Percentiles rank a stretch among this genome's conserved stretches.
phyloP scores from a whole-genome alignment of 1,140 invertebrate genomes.

The Calephelis nemesis region DNA sequence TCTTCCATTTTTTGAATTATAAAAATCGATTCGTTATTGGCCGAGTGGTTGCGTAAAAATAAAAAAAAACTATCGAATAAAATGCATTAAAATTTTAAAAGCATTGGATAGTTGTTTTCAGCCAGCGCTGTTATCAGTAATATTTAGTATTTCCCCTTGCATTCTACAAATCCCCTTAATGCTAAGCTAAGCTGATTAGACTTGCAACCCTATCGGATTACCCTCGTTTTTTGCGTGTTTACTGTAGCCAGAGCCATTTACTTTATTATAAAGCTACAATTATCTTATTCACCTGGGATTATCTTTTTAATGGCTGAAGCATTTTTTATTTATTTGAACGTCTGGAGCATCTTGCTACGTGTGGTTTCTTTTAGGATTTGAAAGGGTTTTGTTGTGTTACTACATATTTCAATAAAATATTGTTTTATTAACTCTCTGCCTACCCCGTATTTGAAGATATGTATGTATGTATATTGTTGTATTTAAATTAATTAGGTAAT shows the following conservation, averaged over 20 bases:
- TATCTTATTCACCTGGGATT: conserved; percentile 17
- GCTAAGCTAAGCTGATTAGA: conserved; percentile 33
- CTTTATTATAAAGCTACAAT: conserved; percentile 9
- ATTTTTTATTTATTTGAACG: not conserved
- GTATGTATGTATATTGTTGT: no score
- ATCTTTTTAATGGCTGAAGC: conserved; percentile 1
- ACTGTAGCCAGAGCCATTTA: conserved; percentile 9
- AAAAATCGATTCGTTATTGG: no score
- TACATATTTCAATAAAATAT: no score
- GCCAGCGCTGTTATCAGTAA: not conserved
- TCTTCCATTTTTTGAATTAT: no score
- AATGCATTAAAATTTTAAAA: not conserved
- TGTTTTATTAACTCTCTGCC: no score
- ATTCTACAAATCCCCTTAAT: conserved; percentile 34
- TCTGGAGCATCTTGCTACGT: not conserved
- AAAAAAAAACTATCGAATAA: no score
- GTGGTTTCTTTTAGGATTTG: not conserved
- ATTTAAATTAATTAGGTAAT: no score
- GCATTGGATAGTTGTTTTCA: not conserved
- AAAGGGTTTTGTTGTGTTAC: not conserved
- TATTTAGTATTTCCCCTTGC: conserved; percentile 24
- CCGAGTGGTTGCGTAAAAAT: no score
- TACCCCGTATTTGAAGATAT: no score
- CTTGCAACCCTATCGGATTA: conserved; percentile 28
- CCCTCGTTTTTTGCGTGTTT: conserved; percentile 34